Evolutionary conservation across 1,140 invertebrate species (phyloP).

Genomic region (Caenorhabditis tropicalis): DNA sequence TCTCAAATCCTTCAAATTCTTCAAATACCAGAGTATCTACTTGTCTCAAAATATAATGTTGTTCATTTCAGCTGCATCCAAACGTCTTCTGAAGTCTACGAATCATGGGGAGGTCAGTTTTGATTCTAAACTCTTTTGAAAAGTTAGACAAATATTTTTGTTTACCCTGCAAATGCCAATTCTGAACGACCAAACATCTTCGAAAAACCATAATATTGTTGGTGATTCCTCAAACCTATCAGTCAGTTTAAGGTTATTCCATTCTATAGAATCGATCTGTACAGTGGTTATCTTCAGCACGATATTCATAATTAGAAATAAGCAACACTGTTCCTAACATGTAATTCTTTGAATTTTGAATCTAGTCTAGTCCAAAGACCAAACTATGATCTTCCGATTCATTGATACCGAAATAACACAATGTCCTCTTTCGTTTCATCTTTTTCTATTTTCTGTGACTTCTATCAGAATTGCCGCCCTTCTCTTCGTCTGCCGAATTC

Average conservation of each 20-base stretch:
- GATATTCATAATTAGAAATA: no score
- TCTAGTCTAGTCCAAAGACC: neutral
- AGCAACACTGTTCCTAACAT: no score
- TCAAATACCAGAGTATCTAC: neutral
- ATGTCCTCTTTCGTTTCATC: neutral
- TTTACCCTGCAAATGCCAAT: neutral
- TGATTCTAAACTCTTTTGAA: neutral
- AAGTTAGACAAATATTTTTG: neutral
- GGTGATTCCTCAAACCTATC: no score
- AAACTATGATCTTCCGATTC: constrained; percentile 24
- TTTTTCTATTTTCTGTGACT: neutral
- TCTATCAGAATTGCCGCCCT: constrained; percentile 19
- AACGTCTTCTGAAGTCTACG: neutral
- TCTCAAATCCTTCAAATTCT: neutral
- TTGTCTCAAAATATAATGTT: neutral
- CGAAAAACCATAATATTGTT: neutral
- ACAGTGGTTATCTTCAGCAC: no score
- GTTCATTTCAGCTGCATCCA: neutral
- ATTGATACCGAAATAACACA: neutral
- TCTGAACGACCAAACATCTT: neutral
- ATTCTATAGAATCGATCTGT: neutral
- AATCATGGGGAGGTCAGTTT: constrained; percentile 2
- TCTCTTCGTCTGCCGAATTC: neutral
- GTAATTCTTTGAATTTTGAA: neutral
- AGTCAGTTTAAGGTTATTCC: no score